Evolutionary conservation across 2,797 vertebrate genomes (phyloP), one percentile per base, ranked within the genome.

Genomic region (Alca torda): DNA sequence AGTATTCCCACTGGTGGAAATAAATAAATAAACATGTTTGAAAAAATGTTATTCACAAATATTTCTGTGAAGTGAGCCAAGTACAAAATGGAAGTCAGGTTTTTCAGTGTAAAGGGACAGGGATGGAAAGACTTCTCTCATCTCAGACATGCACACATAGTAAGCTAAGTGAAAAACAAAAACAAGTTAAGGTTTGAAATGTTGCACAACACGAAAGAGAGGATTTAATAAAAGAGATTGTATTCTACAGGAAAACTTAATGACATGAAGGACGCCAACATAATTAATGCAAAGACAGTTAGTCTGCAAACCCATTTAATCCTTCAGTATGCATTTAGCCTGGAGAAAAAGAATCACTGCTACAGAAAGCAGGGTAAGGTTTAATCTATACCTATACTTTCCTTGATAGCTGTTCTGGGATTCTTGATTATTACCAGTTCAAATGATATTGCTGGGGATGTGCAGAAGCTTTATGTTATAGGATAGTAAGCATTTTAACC

Each of bases 251-350:
- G 56, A 85, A 87, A 80, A 76, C 31, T 60, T 64, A 74, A 91
- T 53, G 59, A 59, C 43, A 48, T 43, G 51, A 89, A 92, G 30
- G 37, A 84, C 9, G 5, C 45, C 39, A 56, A 24, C 33, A 51
- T 77, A 80, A 92, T 70, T 77, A 92, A 86, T 77, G 43, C 64
- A 90, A 89, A 70, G 39, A 41, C 26, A 74, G 41, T 39, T 61
- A 69, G 24, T 74, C 39, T 92, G 59, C 54, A 93, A 89, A 79
- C 12, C n/a, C 26, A 43, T 35, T 84, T 92, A 95, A 93, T 94
- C 82, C 51, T 80, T 30, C n/a, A 51, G 64, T 16, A 59, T 63
- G 33, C 33, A 51, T 59, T 80, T 74, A 85, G 13, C 21, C 24
- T 63, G 33, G 69, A 82, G 25, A 50, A 91, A 94, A 83, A 14